These are phyloP conservation scores for Nephrocerus scutellatus DNA, from an alignment of 2,888 invertebrate species.

Conservation along the genomic window DNA sequence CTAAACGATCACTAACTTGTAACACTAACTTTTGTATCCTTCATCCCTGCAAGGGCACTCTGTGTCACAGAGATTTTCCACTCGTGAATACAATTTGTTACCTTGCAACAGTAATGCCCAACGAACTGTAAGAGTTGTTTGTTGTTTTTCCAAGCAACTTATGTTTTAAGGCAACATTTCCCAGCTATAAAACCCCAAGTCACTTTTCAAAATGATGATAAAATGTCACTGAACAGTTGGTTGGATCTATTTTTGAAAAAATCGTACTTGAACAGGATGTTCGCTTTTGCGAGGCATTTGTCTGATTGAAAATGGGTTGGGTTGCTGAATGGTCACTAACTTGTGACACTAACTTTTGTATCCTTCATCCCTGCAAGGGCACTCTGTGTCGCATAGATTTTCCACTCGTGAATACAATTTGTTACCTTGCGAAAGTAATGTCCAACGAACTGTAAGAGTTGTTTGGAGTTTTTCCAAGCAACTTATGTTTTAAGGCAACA, in stretches of 20 bases:
- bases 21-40: slow-evolving; percentile 15
- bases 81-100: slow-evolving; percentile 21
- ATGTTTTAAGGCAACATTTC: too few relatives aligned
- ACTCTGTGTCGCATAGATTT: slow-evolving; percentile 22
- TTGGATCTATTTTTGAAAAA: slow-evolving; percentile 20
- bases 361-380: slow-evolving; percentile 18
- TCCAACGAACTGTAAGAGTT: neutral
- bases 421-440: slow-evolving; percentile 24
- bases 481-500: too few relatives aligned
- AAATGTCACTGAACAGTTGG: slow-evolving; percentile 19
- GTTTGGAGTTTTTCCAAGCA: neutral
- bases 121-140: neutral
- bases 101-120: slow-evolving; percentile 22
- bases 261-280: slow-evolving; percentile 15
- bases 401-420: slow-evolving; percentile 18
- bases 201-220: slow-evolving; percentile 19
- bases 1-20: slow-evolving; percentile 5
- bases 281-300: slow-evolving; percentile 25
- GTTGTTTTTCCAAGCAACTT: neutral
- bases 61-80: slow-evolving; percentile 19
- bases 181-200: neutral
- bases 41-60: slow-evolving; percentile 21
- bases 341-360: slow-evolving; percentile 16
- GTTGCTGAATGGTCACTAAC: slow-evolving; percentile 2
- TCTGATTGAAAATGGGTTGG: slow-evolving; percentile 14